phyloP scores from a whole-genome alignment of 2,113 vertebrate genomes.

The Pholis gunnellus region DNA sequence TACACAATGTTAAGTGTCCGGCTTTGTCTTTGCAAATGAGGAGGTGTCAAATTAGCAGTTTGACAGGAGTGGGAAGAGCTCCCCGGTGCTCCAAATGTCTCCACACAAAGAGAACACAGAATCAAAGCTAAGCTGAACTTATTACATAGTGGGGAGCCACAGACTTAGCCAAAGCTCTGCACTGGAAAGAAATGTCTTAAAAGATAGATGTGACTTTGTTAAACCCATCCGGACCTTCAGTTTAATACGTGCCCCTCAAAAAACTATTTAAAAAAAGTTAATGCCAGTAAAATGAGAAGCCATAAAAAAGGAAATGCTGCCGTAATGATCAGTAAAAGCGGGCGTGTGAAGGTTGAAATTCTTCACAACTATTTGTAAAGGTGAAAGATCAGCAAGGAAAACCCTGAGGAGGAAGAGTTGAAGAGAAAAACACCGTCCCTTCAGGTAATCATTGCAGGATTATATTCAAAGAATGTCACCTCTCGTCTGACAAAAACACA shows the following conservation, averaged over 20 bases:
- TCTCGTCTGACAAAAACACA: background rate
- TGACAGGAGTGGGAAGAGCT: slow-evolving; percentile 10
- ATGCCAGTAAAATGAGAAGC: background rate
- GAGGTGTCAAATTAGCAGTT: background rate
- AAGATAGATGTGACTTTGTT: background rate
- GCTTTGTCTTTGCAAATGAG: background rate
- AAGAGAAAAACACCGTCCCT: background rate
- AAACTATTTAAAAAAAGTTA: background rate
- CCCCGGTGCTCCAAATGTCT: slow-evolving; percentile 1
- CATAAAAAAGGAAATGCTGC: background rate
- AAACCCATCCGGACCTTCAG: background rate
- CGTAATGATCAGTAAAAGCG: background rate
- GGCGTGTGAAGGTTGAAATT: background rate
- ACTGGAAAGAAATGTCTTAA: background rate
- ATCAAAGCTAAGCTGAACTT: background rate
- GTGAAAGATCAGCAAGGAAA: background rate
- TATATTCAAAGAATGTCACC: background rate
- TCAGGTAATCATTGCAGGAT: background rate
- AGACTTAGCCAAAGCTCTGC: background rate
- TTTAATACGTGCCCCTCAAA: background rate
- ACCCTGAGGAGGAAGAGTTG: background rate
- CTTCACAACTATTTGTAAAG: background rate
- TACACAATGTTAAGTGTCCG: background rate
- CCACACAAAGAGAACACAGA: background rate
- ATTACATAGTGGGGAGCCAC: background rate